phyloP scores from a whole-genome alignment of 92 coral and sea anemone species.

The Blastomussa wellsi region DNA sequence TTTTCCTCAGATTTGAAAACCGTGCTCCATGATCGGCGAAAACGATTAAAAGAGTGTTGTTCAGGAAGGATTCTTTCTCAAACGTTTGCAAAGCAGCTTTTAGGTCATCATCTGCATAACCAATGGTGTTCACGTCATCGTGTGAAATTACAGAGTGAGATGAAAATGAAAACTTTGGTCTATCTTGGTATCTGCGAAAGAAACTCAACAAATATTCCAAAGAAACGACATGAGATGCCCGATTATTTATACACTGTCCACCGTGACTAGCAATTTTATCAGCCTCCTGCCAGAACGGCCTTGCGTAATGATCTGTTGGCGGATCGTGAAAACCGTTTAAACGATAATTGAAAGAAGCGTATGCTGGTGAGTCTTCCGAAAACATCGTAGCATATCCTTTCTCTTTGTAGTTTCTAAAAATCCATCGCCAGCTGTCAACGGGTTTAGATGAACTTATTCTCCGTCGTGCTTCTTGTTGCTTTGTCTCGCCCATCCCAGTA shows the following conservation, averaged over 20 bases:
- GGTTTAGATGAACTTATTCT: constrained; percentile 60
- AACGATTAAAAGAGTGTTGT: constrained; percentile 64
- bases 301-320: constrained; percentile 67
- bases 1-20: constrained; percentile 51
- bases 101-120: constrained; percentile 63
- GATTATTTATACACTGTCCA: constrained; percentile 46
- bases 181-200: constrained; percentile 52
- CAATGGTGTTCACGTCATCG: constrained; percentile 50
- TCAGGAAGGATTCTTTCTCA: constrained; percentile 49
- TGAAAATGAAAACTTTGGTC: constrained; percentile 50
- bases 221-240: constrained; percentile 56
- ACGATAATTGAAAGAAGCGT: constrained; percentile 55
- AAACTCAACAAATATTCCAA: constrained; percentile 62
- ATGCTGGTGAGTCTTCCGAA: constrained; percentile 52
- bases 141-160: constrained; percentile 70
- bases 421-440: constrained; percentile 79
- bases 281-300: constrained; percentile 62
- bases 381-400: constrained; percentile 70
- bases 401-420: constrained; percentile 60
- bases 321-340: constrained; percentile 52
- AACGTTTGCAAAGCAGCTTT: constrained; percentile 45
- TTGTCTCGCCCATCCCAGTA: constrained; percentile 73
- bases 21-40: constrained; percentile 90
- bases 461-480: constrained; percentile 75
- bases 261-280: constrained; percentile 1